Evolutionary conservation across 2,797 vertebrate species (phyloP).

Genomic region (Peromyscus eremicus): DNA sequence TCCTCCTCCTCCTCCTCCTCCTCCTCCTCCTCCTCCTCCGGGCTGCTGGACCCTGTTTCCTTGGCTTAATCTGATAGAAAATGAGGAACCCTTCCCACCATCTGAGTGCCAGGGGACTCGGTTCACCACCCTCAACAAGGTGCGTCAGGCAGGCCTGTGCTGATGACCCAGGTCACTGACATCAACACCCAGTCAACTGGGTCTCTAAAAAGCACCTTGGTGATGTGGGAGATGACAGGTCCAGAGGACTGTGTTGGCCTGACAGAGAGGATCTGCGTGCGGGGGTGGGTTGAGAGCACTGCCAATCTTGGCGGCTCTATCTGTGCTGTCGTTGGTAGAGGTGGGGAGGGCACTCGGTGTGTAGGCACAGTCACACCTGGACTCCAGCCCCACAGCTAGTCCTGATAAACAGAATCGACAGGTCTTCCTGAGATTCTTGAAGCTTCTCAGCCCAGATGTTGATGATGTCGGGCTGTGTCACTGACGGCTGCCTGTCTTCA

Average conservation of each 20-base stretch:
- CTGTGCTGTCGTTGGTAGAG: slow-evolving; percentile 98
- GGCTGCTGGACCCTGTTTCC: slow-evolving; percentile 87
- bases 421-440: slow-evolving; percentile 96
- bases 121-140: slow-evolving; percentile 93
- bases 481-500: slow-evolving; percentile 92
- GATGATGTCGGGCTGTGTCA: slow-evolving; percentile 91
- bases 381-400: slow-evolving; percentile 90
- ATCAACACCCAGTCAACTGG: slow-evolving; percentile 93
- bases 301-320: slow-evolving; percentile 97
- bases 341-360: slow-evolving; percentile 97
- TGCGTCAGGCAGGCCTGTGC: slow-evolving; percentile 93
- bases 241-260: slow-evolving; percentile 97
- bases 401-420: slow-evolving; percentile 94
- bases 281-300: slow-evolving; percentile 98
- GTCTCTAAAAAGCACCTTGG: slow-evolving; percentile 98
- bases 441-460: slow-evolving; percentile 96
- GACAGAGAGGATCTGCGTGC: slow-evolving; percentile 95
- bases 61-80: slow-evolving; percentile 85
- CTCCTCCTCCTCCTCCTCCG: slow-evolving; percentile 86
- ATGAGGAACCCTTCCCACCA: slow-evolving; percentile 85
- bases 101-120: slow-evolving; percentile 91
- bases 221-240: slow-evolving; percentile 96
- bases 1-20: too few relatives aligned
- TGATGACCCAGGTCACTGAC: slow-evolving; percentile 95
- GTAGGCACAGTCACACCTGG: slow-evolving; percentile 90